phyloP scores from a whole-genome alignment of 2,113 vertebrate genomes.

The Coptodon rendalli region DNA sequence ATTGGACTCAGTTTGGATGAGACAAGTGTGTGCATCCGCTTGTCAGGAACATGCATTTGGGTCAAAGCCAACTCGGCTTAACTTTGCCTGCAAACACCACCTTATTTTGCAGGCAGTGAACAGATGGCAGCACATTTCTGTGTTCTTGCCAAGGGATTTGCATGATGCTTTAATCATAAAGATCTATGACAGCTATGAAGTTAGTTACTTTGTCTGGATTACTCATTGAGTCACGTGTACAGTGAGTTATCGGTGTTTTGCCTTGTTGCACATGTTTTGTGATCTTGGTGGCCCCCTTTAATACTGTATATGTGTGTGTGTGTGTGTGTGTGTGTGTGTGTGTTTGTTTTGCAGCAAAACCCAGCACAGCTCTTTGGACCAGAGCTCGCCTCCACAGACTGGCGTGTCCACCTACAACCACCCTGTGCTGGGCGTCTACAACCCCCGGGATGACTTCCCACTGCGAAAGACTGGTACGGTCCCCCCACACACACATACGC shows the following conservation, averaged over 20 bases:
- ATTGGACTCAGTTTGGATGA: background rate
- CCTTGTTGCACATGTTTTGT: background rate
- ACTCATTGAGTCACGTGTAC: background rate
- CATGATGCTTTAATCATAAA: slow-evolving; percentile 35
- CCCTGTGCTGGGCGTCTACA: slow-evolving; percentile 88
- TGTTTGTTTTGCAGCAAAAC: slow-evolving; percentile 77
- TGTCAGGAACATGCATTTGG: slow-evolving; percentile 55
- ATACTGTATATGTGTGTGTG: background rate
- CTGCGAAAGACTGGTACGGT: slow-evolving; percentile 88
- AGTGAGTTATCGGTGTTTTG: background rate
- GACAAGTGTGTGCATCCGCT: slow-evolving; percentile 8
- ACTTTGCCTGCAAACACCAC: slow-evolving; percentile 38
- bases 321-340: background rate
- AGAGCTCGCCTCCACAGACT: slow-evolving; percentile 93
- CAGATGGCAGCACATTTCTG: slow-evolving; percentile 44
- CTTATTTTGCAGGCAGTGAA: slow-evolving; percentile 29
- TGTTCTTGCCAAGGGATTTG: slow-evolving; percentile 26
- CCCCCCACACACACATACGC: background rate
- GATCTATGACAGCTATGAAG: slow-evolving; percentile 25
- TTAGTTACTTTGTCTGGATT: slow-evolving; percentile 18
- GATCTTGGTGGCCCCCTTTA: background rate
- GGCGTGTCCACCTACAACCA: slow-evolving; percentile 86
- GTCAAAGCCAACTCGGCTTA: slow-evolving; percentile 27
- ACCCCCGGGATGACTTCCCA: slow-evolving; percentile 93
- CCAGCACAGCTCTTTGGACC: slow-evolving; percentile 93